These are phyloP conservation scores for Theristus sp. DNA, from an alignment of 2,888 invertebrate species.

Conservation along the genomic window DNA sequence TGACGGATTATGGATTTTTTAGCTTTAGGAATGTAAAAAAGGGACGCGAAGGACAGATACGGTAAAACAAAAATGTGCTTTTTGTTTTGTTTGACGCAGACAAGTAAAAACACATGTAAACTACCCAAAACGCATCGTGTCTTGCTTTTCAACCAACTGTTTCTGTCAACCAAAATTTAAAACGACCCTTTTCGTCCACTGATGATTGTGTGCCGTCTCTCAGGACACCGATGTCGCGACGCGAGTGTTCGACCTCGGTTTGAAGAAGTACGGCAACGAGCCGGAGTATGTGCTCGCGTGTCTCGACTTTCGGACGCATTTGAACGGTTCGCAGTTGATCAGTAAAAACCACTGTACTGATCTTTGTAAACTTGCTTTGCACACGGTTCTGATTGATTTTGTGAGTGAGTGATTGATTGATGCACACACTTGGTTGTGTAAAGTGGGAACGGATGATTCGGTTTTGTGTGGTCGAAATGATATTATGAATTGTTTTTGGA, in stretches of 20 bases:
- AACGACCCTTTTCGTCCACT: no score
- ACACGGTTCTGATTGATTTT: neutral
- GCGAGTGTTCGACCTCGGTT: slow-evolving; percentile 83
- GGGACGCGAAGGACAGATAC: no score
- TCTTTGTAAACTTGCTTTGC: no score
- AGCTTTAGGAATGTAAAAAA: no score
- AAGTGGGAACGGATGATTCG: no score
- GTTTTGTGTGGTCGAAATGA: no score
- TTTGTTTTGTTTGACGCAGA: no score
- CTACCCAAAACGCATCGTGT: slow-evolving; percentile 15
- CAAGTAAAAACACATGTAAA: neutral
- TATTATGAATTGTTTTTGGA: no score
- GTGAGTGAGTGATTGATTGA: neutral
- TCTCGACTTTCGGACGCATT: slow-evolving; percentile 85
- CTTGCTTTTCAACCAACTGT: slow-evolving; percentile 22
- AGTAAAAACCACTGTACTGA: neutral
- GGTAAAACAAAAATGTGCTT: no score
- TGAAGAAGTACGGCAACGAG: slow-evolving; percentile 84
- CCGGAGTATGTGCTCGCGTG: slow-evolving; percentile 88
- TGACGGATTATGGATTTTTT: no score
- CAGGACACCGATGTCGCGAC: slow-evolving; percentile 81
- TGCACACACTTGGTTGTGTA: neutral
- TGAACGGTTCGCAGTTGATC: slow-evolving; percentile 65
- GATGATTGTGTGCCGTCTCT: no score
- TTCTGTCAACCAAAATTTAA: no score